Base-by-base conservation (phyloP, 2,888 invertebrate genomes). In the Calephelis perditalis region DNA sequence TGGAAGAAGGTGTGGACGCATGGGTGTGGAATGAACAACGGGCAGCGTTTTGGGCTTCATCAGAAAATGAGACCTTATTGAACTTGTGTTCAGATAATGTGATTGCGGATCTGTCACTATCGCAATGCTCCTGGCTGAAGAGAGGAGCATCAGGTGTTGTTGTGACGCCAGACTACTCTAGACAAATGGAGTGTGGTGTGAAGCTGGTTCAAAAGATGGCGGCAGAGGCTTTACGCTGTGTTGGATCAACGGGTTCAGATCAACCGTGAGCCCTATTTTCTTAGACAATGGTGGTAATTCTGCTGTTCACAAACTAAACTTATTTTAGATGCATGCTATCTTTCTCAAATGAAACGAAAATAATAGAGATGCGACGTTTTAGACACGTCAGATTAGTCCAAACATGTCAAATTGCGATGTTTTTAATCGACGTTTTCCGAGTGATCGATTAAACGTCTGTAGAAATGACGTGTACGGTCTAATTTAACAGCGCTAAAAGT, bases 81-180 rank as follows among this genome's bases (percentile, higher is more conserved):
- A 84, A 90, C 68, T 71, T 87, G 0, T 90, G 90, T 63, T 87
- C 86, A 0, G 78, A 83, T 12, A 70, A 66, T 11, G 68, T 80
- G 0, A 66, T 64, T 3, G 79, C 79, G 0, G 77, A 80, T n/a
- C 56, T 90, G 11, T 74, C 81, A 0, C 70, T 73, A 15, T 77
- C 76, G 0, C 83, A 81, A 61, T 89, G 89, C 59, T 65, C 74
- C 8, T 90, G 90, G 89, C 62, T 88, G 8, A 76, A 81, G 47
- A 73, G 81, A 59, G 87, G 87, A 10, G 74, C 78, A 0, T 62
- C 78, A 1, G 90, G 89, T 7, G 65, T 88, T 1, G 70, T 88
- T 3, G 68, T 88, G 0, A 78, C 72, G 52, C 82, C 83, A 43
- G 87, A 87, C 68, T 86, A 76, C 61, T 64, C 61, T 1, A 65